A percentile compares a stretch with the other conserved stretches of the same genome.
phyloP scores from a whole-genome alignment of 2,888 invertebrate species.

The Acanthosepion pharaonis region DNA sequence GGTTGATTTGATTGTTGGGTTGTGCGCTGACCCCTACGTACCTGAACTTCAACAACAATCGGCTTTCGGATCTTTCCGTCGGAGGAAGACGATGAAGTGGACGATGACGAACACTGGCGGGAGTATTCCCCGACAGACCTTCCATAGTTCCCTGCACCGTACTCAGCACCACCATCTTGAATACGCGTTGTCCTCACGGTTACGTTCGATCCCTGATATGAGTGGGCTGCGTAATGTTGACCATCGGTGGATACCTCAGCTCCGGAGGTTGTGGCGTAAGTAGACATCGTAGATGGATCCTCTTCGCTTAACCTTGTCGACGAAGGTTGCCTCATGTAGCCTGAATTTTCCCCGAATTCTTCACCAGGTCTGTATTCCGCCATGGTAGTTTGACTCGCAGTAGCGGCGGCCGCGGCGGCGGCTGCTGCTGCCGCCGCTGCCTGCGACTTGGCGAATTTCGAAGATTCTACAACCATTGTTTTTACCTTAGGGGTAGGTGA shows the following conservation, averaged over 20 bases:
- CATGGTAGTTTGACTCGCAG: neutral
- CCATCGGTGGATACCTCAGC: neutral
- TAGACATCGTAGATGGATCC: neutral
- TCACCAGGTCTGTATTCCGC: neutral
- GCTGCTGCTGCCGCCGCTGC: neutral
- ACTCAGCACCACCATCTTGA: neutral
- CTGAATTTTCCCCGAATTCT: neutral
- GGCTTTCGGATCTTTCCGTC: neutral
- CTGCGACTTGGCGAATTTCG: conserved; percentile 1
- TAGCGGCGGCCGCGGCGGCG: neutral
- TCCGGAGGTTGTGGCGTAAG: neutral
- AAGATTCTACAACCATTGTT: conserved; percentile 47
- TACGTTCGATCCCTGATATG: conserved; percentile 6
- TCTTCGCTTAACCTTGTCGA: conserved; percentile 14
- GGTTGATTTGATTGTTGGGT: neutral
- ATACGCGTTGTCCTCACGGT: neutral
- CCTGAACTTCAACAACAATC: conserved; percentile 34
- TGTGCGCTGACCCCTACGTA: conserved; percentile 35
- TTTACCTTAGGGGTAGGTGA: conserved; percentile 24
- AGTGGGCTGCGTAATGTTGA: neutral
- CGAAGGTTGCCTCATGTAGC: conserved; percentile 17
- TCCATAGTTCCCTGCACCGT: neutral
- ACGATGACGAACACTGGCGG: conserved; percentile 21
- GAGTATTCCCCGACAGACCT: neutral
- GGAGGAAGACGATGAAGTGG: neutral